phyloP scores from a whole-genome alignment of 2,888 invertebrate species.

The Leucophora obtusa region DNA sequence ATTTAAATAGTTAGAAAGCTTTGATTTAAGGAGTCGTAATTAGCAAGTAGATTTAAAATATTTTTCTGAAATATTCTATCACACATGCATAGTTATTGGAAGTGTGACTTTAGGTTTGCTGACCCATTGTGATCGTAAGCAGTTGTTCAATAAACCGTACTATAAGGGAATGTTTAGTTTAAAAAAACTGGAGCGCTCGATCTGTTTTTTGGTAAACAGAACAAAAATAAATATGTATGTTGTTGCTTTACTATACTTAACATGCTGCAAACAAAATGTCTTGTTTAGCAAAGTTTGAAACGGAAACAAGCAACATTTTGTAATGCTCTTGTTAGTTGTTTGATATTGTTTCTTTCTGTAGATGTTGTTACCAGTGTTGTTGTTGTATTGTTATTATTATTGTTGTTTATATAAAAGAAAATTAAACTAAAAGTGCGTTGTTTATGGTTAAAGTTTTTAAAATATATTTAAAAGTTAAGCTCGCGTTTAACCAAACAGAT shows the following conservation, averaged over 20 bases:
- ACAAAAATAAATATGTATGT: neutral
- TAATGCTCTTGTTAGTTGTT: conserved; percentile 64
- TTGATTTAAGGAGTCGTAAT: no score
- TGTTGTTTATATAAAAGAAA: conserved; percentile 6
- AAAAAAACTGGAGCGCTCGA: conserved; percentile 42
- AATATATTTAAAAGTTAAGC: conserved; percentile 44
- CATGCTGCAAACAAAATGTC: conserved; percentile 69
- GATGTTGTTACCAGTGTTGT: conserved; percentile 9
- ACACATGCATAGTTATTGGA: no score
- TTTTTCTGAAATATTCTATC: no score
- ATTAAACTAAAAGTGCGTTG: conserved; percentile 43
- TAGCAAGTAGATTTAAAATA: no score
- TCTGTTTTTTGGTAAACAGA: conserved; percentile 13
- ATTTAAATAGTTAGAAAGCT: no score
- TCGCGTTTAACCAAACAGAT: conserved; percentile 63
- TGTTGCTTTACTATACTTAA: conserved; percentile 40
- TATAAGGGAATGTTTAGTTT: conserved; percentile 19
- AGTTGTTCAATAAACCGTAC: conserved; percentile 31
- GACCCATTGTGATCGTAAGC: neutral
- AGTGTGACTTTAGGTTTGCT: no score
- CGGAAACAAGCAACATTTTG: conserved; percentile 74
- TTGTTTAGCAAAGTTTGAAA: conserved; percentile 76
- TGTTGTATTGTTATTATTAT: conserved; percentile 30
- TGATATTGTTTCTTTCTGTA: conserved; percentile 42
- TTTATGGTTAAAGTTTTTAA: conserved; percentile 25